phyloP scores from a whole-genome alignment of 2,113 vertebrate species.

The Lepus timidus region DNA sequence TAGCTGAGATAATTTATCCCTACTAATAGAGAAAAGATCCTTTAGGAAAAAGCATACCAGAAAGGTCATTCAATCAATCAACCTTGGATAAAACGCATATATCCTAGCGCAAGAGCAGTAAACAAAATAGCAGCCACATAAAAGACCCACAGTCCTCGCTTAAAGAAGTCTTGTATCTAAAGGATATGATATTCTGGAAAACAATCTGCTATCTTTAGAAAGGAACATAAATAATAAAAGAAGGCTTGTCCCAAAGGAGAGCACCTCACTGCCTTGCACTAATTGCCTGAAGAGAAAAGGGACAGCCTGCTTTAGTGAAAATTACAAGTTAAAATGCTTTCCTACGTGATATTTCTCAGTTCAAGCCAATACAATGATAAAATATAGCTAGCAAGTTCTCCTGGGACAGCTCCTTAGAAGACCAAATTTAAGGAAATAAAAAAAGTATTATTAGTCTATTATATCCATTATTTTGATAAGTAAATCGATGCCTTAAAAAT shows the following conservation, averaged over 20 bases:
- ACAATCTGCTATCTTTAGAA: slow-evolving; percentile 61
- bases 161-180: background rate
- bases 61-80: background rate
- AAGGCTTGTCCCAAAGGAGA: slow-evolving; percentile 30
- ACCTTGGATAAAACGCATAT: background rate
- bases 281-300: background rate
- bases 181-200: slow-evolving; percentile 19
- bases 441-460: background rate
- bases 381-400: slow-evolving; percentile 26
- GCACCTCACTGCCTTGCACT: background rate
- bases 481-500: slow-evolving; percentile 38
- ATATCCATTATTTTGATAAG: background rate
- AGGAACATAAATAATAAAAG: slow-evolving; percentile 67
- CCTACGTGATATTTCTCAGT: background rate
- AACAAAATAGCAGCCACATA: background rate
- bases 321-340: background rate
- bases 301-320: background rate
- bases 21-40: background rate
- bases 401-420: background rate
- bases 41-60: background rate
- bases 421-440: slow-evolving; percentile 27
- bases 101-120: background rate
- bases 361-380: background rate
- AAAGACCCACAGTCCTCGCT: slow-evolving; percentile 10
- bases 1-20: background rate